Evolutionary conservation across 2,797 vertebrate species (phyloP).

Genomic region (Anas bernieri): DNA sequence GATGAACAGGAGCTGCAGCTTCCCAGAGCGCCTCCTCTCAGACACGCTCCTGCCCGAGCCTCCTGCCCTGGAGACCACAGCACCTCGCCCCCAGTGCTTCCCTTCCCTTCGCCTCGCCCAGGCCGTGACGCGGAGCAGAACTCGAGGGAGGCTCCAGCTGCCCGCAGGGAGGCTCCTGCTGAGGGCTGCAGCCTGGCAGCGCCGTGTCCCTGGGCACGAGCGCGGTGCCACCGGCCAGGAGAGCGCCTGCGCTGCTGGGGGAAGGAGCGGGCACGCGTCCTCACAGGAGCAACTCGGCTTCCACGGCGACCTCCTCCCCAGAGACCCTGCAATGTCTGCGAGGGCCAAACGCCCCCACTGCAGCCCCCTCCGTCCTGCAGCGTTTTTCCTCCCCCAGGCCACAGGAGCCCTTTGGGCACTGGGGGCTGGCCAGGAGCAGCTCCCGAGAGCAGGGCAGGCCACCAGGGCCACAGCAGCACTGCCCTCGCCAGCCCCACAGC

Average conservation of each 20-base stretch:
- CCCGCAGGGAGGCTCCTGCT: neutral
- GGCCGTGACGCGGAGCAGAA: neutral
- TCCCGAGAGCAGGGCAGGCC: neutral
- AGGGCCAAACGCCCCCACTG: neutral
- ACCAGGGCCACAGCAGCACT: neutral
- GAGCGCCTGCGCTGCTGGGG: neutral
- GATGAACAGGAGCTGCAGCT: neutral
- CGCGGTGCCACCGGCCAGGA: neutral
- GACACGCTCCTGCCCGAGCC: neutral
- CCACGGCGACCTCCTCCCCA: neutral
- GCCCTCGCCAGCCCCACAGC: neutral
- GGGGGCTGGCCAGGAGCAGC: no score
- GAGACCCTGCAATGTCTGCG: rapidly evolving
- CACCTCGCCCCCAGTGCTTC: no score
- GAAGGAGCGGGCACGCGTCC: neutral
- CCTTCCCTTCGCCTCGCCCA: neutral
- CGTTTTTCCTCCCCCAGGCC: neutral
- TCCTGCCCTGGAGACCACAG: neutral
- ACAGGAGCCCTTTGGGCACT: no score
- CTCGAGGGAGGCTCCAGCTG: neutral
- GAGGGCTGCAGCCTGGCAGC: neutral
- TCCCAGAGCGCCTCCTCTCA: neutral
- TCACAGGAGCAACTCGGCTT: neutral
- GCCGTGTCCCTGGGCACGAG: rapidly evolving
- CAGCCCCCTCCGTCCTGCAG: neutral